Percentiles rank a stretch among this genome's conserved stretches.
phyloP scores from a whole-genome alignment of 1,140 invertebrate genomes.

The Micrasema minimum region DNA sequence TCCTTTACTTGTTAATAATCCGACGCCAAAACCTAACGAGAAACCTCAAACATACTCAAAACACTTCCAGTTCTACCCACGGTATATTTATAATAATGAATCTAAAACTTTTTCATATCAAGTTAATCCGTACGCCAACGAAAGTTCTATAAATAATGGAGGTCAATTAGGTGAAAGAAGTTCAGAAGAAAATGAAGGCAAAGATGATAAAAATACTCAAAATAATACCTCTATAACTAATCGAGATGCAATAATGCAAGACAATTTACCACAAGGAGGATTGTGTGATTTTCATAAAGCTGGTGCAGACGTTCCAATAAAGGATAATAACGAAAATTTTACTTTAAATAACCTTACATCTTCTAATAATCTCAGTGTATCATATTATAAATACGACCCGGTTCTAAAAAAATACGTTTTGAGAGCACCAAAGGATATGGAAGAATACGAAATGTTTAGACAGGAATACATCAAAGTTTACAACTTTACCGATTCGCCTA shows the following conservation, averaged over 20 bases:
- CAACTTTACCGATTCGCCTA: not conserved
- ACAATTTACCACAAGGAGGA: no score
- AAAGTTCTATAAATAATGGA: no score
- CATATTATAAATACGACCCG: conserved; percentile 44
- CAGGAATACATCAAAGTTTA: conserved; percentile 40
- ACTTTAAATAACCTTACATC: no score
- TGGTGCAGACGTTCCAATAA: conserved; percentile 4
- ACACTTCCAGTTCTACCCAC: not conserved
- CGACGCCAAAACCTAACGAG: not conserved
- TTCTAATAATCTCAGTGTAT: conserved; percentile 1
- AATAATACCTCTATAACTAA: no score
- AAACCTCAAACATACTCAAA: not conserved
- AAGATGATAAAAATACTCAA: no score
- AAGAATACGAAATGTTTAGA: conserved; percentile 32
- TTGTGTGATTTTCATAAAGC: not conserved
- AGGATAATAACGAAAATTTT: no score
- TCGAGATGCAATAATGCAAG: no score
- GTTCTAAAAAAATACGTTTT: conserved; percentile 25
- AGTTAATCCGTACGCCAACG: no score
- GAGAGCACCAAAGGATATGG: conserved; percentile 14
- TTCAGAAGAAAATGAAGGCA: no score
- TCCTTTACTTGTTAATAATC: no score
- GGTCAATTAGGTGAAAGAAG: no score
- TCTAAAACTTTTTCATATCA: not conserved
- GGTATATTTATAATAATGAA: conserved; percentile 3